Evolutionary conservation across 2,888 invertebrate species (phyloP).

Genomic region (Spisula subtruncata): DNA sequence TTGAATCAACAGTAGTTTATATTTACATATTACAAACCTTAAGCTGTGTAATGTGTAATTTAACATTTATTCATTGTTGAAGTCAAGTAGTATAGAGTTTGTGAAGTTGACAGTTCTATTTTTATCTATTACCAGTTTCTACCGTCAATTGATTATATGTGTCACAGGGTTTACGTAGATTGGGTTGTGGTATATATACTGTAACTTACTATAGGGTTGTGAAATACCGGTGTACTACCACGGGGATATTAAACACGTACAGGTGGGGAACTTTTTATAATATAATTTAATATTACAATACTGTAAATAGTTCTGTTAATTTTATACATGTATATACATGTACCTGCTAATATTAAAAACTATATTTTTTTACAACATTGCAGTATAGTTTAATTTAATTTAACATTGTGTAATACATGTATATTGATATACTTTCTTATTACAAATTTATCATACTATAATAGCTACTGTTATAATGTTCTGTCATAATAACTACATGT

Average conservation of each 20-base stretch:
- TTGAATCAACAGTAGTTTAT: too few species aligned
- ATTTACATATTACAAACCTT: not conserved
- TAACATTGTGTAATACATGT: too few species aligned
- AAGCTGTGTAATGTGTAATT: not conserved
- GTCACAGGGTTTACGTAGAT: not conserved
- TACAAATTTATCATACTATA: too few species aligned
- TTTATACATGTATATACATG: not conserved
- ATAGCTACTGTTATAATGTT: not conserved
- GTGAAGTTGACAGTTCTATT: constrained; percentile 10
- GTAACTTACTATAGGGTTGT: not conserved
- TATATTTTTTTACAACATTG: too few species aligned
- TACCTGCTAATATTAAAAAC: not conserved
- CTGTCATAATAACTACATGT: not conserved
- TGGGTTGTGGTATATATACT: not conserved
- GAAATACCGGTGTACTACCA: not conserved
- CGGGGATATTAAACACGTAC: not conserved
- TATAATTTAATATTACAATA: not conserved
- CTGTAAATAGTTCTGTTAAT: too few species aligned
- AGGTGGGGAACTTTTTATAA: not conserved
- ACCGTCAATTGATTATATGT: not conserved
- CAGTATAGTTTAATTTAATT: too few species aligned
- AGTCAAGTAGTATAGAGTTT: not conserved
- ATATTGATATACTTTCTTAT: too few species aligned
- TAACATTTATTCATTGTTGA: not conserved
- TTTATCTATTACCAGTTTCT: not conserved